These are phyloP conservation scores for Apis cerana DNA, from an alignment of 1,140 invertebrate genomes.

Conservation along the genomic window DNA sequence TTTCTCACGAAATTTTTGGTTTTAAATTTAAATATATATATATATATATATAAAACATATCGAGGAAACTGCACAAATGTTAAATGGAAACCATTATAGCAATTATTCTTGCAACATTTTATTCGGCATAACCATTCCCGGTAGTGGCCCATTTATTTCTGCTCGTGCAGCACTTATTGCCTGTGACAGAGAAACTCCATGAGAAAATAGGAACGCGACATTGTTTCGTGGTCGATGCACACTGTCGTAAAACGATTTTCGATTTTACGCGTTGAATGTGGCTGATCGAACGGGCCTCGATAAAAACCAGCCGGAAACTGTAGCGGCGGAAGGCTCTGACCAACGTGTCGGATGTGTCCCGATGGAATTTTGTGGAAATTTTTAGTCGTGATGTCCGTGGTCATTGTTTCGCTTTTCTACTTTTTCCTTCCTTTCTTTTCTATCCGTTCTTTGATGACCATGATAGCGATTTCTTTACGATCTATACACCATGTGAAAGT, in stretches of 20 bases:
- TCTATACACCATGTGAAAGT: background rate
- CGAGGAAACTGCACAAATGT: background rate
- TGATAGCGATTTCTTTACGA: background rate
- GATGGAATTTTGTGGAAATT: conserved; percentile 29
- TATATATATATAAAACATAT: background rate
- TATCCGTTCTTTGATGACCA: background rate
- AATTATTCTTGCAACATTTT: background rate
- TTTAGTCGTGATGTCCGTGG: background rate
- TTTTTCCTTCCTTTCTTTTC: background rate
- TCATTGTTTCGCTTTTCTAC: conserved; percentile 3
- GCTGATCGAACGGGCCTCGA: conserved; percentile 20
- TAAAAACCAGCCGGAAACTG: conserved; percentile 34
- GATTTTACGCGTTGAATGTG: conserved; percentile 35
- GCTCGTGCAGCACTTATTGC: background rate
- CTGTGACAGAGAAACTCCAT: background rate
- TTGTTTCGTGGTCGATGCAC: conserved; percentile 25
- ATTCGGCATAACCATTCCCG: background rate
- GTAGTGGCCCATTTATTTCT: background rate
- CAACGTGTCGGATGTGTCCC: conserved; percentile 43
- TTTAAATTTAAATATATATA: background rate
- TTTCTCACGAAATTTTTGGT: background rate
- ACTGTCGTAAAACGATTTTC: conserved; percentile 27
- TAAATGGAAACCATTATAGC: background rate
- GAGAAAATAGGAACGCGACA: background rate
- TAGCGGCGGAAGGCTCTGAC: conserved; percentile 17